A percentile compares a stretch with the other conserved stretches of the same genome.
Conservation (phyloP, 2,888 invertebrate genomes). For the Thereva nobilitata region DNA sequence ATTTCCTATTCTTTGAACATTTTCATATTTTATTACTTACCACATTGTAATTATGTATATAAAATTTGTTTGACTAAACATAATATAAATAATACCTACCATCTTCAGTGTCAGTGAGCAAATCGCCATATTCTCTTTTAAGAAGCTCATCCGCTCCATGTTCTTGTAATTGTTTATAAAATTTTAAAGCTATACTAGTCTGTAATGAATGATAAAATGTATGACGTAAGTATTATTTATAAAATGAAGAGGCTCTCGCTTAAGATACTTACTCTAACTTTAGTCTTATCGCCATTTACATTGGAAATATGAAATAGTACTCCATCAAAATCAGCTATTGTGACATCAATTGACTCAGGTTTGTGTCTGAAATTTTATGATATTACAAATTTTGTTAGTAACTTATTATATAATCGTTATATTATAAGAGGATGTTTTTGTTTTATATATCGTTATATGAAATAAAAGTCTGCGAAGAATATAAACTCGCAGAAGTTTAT, state of each 20-base stretch:
- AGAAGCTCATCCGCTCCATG: slow-evolving; percentile 97
- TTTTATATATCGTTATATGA: no score
- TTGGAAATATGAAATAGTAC: slow-evolving; percentile 98
- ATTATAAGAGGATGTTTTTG: neutral
- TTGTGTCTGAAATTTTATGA: slow-evolving; percentile 72
- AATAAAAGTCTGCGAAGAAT: no score
- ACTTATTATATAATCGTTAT: neutral
- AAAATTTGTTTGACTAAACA: neutral
- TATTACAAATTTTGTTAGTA: neutral
- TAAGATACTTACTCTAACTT: slow-evolving; percentile 82
- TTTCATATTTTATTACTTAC: no score
- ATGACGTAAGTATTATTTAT: neutral
- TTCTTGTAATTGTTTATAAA: slow-evolving; percentile 96
- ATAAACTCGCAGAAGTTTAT: no score
- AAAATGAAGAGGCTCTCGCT: slow-evolving; percentile 20
- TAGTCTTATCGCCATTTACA: slow-evolving; percentile 93
- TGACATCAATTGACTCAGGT: slow-evolving; percentile 93
- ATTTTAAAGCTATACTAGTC: slow-evolving; percentile 98
- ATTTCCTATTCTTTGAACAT: no score
- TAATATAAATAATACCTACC: slow-evolving; percentile 63
- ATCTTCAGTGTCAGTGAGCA: slow-evolving; percentile 83
- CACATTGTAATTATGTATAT: no score
- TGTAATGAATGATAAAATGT: slow-evolving; percentile 57
- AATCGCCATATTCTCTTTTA: slow-evolving; percentile 86
- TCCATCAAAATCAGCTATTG: slow-evolving; percentile 97